phyloP scores from a whole-genome alignment of 2,113 vertebrate genomes.

The Myotis davidii region DNA sequence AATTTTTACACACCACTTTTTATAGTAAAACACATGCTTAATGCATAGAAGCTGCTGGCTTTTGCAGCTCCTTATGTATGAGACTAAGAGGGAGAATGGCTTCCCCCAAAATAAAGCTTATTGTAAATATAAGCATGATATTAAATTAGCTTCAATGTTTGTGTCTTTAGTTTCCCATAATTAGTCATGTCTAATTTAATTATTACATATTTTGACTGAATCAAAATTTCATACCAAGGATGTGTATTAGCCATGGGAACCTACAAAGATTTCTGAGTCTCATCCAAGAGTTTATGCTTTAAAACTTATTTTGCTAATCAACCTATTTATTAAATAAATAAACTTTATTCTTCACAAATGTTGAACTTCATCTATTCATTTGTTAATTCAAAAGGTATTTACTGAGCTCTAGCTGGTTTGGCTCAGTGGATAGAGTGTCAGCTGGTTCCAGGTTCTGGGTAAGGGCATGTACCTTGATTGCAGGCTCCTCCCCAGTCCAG shows the following conservation, averaged over 20 bases:
- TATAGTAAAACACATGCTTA: neutral
- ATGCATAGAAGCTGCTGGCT: neutral
- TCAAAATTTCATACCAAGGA: neutral
- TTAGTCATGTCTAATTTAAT: conserved; percentile 41
- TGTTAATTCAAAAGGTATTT: neutral
- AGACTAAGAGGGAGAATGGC: neutral
- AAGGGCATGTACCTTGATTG: too few relatives aligned
- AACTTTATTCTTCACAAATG: neutral
- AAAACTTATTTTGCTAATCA: neutral
- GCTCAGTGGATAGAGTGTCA: too few relatives aligned
- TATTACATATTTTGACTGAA: conserved; percentile 40
- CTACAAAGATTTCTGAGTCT: neutral
- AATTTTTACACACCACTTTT: neutral
- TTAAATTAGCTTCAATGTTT: neutral
- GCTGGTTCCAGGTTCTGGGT: too few relatives aligned
- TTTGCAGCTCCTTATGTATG: neutral
- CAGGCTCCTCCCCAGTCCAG: too few relatives aligned
- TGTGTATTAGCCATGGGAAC: neutral
- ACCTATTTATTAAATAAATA: neutral
- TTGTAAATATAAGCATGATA: neutral
- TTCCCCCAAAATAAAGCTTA: neutral
- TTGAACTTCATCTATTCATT: neutral
- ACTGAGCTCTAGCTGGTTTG: neutral
- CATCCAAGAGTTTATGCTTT: neutral
- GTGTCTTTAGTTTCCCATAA: conserved; percentile 38